These are phyloP conservation scores for Achroia grisella DNA, from an alignment of 1,140 invertebrate genomes.

Conservation along the genomic window DNA sequence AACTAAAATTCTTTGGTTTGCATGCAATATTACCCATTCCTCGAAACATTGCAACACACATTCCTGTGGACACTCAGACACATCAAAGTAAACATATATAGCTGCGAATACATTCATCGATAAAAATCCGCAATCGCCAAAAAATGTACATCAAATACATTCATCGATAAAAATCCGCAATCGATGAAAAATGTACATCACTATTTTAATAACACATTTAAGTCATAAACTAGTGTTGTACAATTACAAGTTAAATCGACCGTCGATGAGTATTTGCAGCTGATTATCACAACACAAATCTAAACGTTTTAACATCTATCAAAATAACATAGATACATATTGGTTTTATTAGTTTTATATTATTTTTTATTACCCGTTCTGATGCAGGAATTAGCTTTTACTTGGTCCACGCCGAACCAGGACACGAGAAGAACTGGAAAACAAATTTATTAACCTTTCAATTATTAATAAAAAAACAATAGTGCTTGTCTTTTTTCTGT, in stretches of 20 bases:
- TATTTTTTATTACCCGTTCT: constrained; percentile 53
- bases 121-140: background rate
- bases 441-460: too few species aligned
- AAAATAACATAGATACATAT: background rate
- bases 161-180: background rate
- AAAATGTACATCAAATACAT: constrained; percentile 12
- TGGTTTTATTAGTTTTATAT: background rate
- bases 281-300: constrained; percentile 6
- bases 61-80: constrained; percentile 63
- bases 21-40: constrained; percentile 48
- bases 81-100: constrained; percentile 27
- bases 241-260: too few species aligned
- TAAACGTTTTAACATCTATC: constrained; percentile 8
- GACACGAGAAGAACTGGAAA: constrained; percentile 68
- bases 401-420: constrained; percentile 66
- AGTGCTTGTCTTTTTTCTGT: too few species aligned
- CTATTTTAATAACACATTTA: background rate
- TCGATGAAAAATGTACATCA: constrained; percentile 9
- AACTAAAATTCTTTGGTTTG: constrained; percentile 10
- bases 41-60: constrained; percentile 54
- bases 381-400: constrained; percentile 63
- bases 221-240: too few species aligned
- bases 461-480: too few species aligned
- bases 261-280: constrained; percentile 1
- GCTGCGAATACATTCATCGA: constrained; percentile 22